Evolutionary conservation across 1,140 invertebrate genomes (phyloP), one percentile per base, ranked within the genome.

Genomic region (Battus philenor): DNA sequence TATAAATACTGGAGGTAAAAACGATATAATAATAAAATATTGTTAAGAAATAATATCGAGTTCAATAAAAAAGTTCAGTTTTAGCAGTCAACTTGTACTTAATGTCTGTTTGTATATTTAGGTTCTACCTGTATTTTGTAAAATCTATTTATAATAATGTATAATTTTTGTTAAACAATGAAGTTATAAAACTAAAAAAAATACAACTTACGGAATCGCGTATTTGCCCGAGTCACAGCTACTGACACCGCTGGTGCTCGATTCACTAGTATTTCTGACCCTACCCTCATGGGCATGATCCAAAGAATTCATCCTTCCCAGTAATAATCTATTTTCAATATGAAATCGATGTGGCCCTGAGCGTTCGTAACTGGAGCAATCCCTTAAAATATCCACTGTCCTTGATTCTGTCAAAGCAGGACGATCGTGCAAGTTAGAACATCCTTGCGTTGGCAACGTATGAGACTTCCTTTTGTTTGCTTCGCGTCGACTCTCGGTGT

Each of bases 231-330:
- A 94, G 71, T 94, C 92, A 64, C 90, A 93, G 27, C 92, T 93
- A 80, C 92, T 93, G 4, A 94, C 90, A 15, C 93, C 93, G 55
- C 92, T 94, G 1, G 91, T 92, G 48, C 92, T 93, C 0, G 92
- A 93, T 65, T 94, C 93, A 8, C 93, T 93, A 48, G 90, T 86
- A 30, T 87, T 84, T 39, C 86, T 74, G n/a, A 80, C 75, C 18
- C 86, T 55, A 0, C 88, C 86, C 47, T 89, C 84, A 15, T 86
- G 71, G 26, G 84, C 69, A 41, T 84, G 70, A 7, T 87, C 84
- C 8, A 81, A 44, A 0, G 79, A 83, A 41, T 77, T 82, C 60
- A 81, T 75, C 44, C 83, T 72, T 1, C 64, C 70, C 9, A 77
- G 58, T 11, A 68, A n/a, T 11, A 74, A 45, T 49, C 78, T 68